Percentiles rank a stretch among this genome's conserved stretches.
phyloP scores from a whole-genome alignment of 92 coral and sea anemone species.

The Hydrozoanthus gracilis region DNA sequence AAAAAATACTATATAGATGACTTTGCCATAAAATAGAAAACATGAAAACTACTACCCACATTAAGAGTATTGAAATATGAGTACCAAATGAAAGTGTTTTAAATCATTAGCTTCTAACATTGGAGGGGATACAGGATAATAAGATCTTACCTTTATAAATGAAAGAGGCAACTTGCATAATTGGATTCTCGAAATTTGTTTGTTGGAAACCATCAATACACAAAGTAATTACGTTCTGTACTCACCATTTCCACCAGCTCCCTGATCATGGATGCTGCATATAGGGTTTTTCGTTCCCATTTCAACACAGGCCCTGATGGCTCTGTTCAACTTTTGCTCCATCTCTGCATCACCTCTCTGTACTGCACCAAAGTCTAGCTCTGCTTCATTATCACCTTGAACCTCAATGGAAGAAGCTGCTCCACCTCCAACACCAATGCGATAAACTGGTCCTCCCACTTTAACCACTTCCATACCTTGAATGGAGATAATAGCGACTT shows the following conservation, averaged over 20 bases:
- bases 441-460: constrained; percentile 97
- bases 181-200: too few relatives aligned
- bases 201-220: neutral
- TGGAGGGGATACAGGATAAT: too few relatives aligned
- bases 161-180: too few relatives aligned
- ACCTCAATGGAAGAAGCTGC: constrained; percentile 98
- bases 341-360: constrained; percentile 99
- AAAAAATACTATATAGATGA: too few relatives aligned
- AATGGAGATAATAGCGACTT: neutral
- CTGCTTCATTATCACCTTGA: constrained; percentile 96
- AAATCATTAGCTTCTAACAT: too few relatives aligned
- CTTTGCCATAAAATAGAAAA: too few relatives aligned
- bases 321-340: constrained; percentile 98
- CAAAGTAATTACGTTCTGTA: neutral
- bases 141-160: too few relatives aligned
- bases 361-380: constrained; percentile 98
- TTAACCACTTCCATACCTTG: constrained; percentile 96
- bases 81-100: too few relatives aligned
- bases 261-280: constrained; percentile 98
- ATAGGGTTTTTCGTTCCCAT: constrained; percentile 79
- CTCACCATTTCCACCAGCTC: constrained; percentile 99
- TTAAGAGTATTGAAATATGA: too few relatives aligned
- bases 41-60: too few relatives aligned
- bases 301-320: constrained; percentile 94
- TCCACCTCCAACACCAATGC: constrained; percentile 99